Evolutionary conservation across 2,113 vertebrate species (phyloP), one percentile per base, ranked within the genome.

Genomic region (Rana temporaria): DNA sequence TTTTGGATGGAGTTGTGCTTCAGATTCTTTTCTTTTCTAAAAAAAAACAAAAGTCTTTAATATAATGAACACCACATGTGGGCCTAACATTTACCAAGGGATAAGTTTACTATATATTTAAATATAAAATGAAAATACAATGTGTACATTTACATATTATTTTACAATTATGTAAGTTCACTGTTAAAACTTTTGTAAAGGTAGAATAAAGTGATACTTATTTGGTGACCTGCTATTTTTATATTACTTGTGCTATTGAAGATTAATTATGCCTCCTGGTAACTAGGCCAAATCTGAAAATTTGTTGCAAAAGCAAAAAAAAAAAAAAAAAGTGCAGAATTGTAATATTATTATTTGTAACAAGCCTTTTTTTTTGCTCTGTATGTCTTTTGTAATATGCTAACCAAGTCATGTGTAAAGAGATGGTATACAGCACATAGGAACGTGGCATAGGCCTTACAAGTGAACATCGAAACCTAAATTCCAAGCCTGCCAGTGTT

Each of bases 281-380:
- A 79, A 69, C 65, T 60, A 69, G 66, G 65, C 65, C 78, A 79
- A n/a, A 79, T 34, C 52, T 68, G 32, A 64, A 77, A 76, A 76
- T 52, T 24, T 76, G 34, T 52, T 77, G 60, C 74, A 77, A 64
- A 18, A 22, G 60, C 59, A 77, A 75, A 77, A 62, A 48, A 71
- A 80, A 70, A 3, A 3, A 1, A 48, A 48, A 48, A 12, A 48
- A 48, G 11, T 69, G 67, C 56, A 52, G 67, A 68, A 55, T 62
- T 69, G 18, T 70, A 26, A 71, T 32, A 80, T 20, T 80, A 80
- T 70, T 71, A 53, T 62, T 71, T 63, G 76, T 32, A 78, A 32
- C 62, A 38, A 65, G 14, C 22, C 14, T 32, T 59, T 34, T 55
- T 15, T 32, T 38, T 38, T 56, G 19, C 22, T 62, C 6, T 38